These are phyloP conservation scores for Aegypius monachus DNA, from an alignment of 2,113 vertebrate species.

Conservation along the genomic window DNA sequence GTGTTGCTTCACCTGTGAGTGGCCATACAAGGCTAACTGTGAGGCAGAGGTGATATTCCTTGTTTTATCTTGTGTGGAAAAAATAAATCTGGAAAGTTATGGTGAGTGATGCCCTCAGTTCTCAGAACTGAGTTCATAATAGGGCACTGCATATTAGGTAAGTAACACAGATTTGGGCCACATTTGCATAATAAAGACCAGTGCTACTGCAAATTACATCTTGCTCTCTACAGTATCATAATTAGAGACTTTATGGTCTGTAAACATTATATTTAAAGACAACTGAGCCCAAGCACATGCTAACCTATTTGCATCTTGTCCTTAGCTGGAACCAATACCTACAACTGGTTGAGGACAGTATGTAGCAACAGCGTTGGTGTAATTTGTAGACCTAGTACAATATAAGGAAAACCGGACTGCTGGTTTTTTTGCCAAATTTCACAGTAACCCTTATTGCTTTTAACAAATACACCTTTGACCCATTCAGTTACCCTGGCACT, in stretches of 20 bases:
- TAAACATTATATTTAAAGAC: neutral
- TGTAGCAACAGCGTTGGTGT: neutral
- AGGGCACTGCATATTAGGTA: neutral
- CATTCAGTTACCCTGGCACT: neutral
- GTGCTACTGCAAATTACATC: neutral
- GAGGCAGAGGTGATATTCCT: neutral
- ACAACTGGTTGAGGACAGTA: neutral
- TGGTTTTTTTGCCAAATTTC: neutral
- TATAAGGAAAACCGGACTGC: neutral
- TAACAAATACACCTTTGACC: neutral
- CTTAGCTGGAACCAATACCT: neutral
- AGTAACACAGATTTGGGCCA: neutral
- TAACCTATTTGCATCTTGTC: neutral
- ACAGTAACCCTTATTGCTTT: neutral
- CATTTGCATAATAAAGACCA: constrained; percentile 2
- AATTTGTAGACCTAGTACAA: neutral
- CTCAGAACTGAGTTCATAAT: neutral
- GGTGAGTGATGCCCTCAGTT: neutral
- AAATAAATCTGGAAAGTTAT: neutral
- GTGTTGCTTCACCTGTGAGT: neutral
- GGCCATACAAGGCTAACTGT: neutral
- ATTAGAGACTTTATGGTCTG: neutral
- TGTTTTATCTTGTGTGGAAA: neutral
- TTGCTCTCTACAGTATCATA: neutral
- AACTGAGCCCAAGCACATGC: neutral